Conservation (phyloP, 2,113 vertebrate genomes). For the Sylvicapra grimmia region DNA sequence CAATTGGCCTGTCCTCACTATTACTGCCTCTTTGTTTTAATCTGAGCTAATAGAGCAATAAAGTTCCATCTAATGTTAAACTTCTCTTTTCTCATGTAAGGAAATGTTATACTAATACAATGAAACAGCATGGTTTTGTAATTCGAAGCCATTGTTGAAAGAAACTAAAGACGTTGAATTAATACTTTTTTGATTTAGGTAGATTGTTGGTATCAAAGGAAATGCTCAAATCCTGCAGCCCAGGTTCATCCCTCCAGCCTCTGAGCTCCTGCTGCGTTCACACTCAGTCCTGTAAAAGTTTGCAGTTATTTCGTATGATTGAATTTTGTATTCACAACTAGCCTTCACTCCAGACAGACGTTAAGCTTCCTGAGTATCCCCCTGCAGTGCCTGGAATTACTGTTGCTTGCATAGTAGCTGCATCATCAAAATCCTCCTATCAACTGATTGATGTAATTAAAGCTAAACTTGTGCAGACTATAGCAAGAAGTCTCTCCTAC, state of each 20-base stretch:
- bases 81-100: background rate
- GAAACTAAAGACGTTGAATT: background rate
- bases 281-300: background rate
- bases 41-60: background rate
- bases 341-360: background rate
- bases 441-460: background rate
- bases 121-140: background rate
- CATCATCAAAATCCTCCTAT: background rate
- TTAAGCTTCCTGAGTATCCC: background rate
- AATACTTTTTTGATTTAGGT: background rate
- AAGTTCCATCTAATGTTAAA: background rate
- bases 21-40: background rate
- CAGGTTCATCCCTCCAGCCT: background rate
- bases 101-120: background rate
- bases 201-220: background rate
- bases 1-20: background rate
- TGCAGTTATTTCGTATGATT: background rate
- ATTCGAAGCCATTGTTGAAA: background rate
- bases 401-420: background rate
- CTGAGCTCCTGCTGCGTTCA: background rate
- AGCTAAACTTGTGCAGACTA: background rate
- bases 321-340: background rate
- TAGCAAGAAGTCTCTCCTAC: background rate
- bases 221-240: background rate
- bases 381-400: background rate